Evolutionary conservation across 2,797 vertebrate genomes (phyloP), one percentile per base, ranked within the genome.

Genomic region (Sebastolobus alascanus): DNA sequence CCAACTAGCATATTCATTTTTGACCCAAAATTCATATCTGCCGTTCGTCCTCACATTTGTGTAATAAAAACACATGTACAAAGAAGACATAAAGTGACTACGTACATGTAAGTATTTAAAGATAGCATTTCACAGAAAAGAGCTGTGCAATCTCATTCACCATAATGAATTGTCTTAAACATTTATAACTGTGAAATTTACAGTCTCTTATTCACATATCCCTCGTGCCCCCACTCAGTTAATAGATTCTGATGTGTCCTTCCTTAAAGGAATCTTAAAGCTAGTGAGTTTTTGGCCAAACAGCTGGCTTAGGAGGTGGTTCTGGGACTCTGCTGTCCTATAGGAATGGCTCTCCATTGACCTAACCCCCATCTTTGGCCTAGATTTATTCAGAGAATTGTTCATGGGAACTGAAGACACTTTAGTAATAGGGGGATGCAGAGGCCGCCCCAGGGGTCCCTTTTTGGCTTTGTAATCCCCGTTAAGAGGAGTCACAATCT

Each of bases 221-320:
- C 84, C 83, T 71, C 92, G 88, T 78, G 58, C 82, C 87, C 8
- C 90, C 94, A 84, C 92, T 96, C 92, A 96, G 94, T 96, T 96
- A 92, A 97, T 95, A 95, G 96, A 97, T 93, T 99, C 97, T 31
- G 97, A 97, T 88, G 96, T 95, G 93, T 98, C 98, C 95, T 98
- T 98, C 90, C 98, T 97, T 79, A 99, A 93, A 94, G 99, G 99
- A 96, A 99, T 99, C 95, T 99, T 99, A 96, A 99, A 99, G 95
- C 98, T 97, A 83, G 98, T 98, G 90, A 99, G 96, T 96, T 98
- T 98, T 87, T 98, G 98, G 84, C 99, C 99, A 80, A 99, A 99
- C 87, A 99, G 96, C 92, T 99, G 98, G 95, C 96, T 99, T 87
- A 99, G 96, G 88, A 99, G 97, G 96, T 97, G 95, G 90, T 97